These are phyloP conservation scores for Eristalis intricaria DNA, from an alignment of 2,888 invertebrate species.

Conservation along the genomic window DNA sequence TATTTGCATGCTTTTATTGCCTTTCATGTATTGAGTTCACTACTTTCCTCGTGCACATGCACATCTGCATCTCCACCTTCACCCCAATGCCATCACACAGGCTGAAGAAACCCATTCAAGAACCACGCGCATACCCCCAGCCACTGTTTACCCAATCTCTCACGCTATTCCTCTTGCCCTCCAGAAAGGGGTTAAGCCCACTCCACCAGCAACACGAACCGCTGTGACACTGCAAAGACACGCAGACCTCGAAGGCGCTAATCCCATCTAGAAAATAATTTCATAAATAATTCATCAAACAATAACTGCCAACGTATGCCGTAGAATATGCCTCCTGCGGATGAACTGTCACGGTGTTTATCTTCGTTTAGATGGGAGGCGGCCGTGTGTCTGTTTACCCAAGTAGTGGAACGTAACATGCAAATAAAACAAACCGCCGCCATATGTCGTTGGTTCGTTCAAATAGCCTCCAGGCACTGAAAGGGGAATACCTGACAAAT, in stretches of 20 bases:
- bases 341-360: slow-evolving; percentile 28
- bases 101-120: not conserved
- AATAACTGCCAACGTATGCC: slow-evolving; percentile 39
- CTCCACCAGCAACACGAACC: not conserved
- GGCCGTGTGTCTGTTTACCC: slow-evolving; percentile 14
- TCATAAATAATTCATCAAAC: slow-evolving; percentile 60
- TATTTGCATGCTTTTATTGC: too few relatives aligned
- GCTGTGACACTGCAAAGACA: not conserved
- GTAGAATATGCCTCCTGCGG: slow-evolving; percentile 29
- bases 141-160: slow-evolving; percentile 38
- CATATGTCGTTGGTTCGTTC: slow-evolving; percentile 44
- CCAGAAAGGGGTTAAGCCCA: slow-evolving; percentile 21
- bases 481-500: slow-evolving; percentile 56
- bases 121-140: not conserved
- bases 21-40: too few relatives aligned
- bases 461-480: slow-evolving; percentile 49
- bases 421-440: slow-evolving; percentile 29
- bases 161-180: slow-evolving; percentile 29
- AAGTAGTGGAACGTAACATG: slow-evolving; percentile 23
- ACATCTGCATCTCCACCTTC: too few relatives aligned
- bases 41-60: too few relatives aligned
- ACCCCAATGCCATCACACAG: too few relatives aligned
- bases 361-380: not conserved
- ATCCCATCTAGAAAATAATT: slow-evolving; percentile 53
- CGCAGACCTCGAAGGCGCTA: slow-evolving; percentile 13